A percentile compares a stretch with the other conserved stretches of the same genome.
Conservation (phyloP, 1,140 invertebrate genomes). For the Marisa cornuarietis region DNA sequence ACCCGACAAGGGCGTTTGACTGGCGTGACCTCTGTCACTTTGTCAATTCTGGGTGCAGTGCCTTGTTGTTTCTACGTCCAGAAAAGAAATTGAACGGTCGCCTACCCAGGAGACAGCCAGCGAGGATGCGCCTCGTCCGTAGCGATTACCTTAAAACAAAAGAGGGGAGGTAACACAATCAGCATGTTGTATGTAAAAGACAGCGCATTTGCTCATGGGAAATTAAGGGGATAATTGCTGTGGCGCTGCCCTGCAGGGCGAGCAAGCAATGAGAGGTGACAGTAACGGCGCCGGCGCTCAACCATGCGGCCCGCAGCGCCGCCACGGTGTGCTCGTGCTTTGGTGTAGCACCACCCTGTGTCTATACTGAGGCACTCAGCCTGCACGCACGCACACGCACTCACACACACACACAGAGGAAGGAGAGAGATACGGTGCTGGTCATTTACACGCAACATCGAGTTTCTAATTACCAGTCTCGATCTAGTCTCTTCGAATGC, state of each 20-base stretch:
- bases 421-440: too few relatives aligned
- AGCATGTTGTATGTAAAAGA: slow-evolving; percentile 28
- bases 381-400: neutral
- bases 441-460: neutral
- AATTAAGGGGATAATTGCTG: slow-evolving; percentile 27
- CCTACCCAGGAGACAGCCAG: neutral
- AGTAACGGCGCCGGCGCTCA: slow-evolving; percentile 11
- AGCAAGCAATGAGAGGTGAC: slow-evolving; percentile 2
- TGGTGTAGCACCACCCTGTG: neutral
- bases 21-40: neutral
- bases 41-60: neutral
- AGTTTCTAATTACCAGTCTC: neutral
- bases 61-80: neutral
- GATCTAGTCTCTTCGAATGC: too few relatives aligned
- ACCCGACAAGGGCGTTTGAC: neutral
- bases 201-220: slow-evolving; percentile 24
- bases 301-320: neutral
- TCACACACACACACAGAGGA: neutral
- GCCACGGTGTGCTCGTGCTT: neutral
- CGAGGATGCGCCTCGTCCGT: neutral
- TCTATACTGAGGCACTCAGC: neutral
- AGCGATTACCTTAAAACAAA: neutral
- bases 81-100: neutral
- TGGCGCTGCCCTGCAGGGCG: neutral
- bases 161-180: slow-evolving; percentile 19